Percentiles rank a stretch among this genome's conserved stretches.
Conservation (phyloP, 92 coral and sea anemone genomes). For the Heliopora coerulea region DNA sequence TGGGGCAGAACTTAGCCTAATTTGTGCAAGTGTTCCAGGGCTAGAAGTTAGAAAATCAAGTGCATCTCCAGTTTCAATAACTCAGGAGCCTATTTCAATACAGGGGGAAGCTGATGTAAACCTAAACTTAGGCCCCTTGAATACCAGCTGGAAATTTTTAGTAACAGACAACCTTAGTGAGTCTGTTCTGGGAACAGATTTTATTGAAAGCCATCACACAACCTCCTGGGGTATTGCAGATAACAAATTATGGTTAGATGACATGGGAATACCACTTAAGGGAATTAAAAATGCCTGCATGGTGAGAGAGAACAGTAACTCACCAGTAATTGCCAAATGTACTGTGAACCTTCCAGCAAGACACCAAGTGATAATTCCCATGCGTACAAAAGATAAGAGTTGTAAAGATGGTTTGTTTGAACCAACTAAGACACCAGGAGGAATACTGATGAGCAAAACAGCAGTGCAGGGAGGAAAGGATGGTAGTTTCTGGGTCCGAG, state of each 20-base stretch:
- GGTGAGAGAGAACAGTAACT: conserved; percentile 35
- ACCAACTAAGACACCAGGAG: conserved; percentile 52
- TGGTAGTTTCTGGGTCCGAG: conserved; percentile 56
- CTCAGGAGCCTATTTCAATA: conserved; percentile 48
- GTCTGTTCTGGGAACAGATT: no score
- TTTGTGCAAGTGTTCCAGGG: conserved; percentile 43
- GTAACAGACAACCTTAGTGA: no score
- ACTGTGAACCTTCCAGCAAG: conserved; percentile 54
- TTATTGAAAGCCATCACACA: conserved; percentile 53
- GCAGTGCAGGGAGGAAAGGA: conserved; percentile 49
- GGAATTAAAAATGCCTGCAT: conserved; percentile 36
- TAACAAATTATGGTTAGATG: conserved; percentile 48
- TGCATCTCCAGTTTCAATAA: conserved; percentile 42
- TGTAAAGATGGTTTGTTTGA: conserved; percentile 47
- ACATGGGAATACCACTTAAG: conserved; percentile 38
- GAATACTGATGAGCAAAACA: conserved; percentile 50
- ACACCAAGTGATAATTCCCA: conserved; percentile 53
- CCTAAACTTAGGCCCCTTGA: conserved; percentile 34
- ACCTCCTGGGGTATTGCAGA: conserved; percentile 46
- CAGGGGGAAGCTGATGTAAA: conserved; percentile 50
- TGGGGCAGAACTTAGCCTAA: conserved; percentile 55
- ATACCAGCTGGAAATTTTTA: conserved; percentile 46
- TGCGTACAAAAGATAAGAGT: conserved; percentile 48
- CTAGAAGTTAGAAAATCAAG: conserved; percentile 29
- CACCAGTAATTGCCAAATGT: conserved; percentile 54